These are phyloP conservation scores for Napeogenes sylphis DNA, from an alignment of 2,888 invertebrate genomes.

Conservation along the genomic window DNA sequence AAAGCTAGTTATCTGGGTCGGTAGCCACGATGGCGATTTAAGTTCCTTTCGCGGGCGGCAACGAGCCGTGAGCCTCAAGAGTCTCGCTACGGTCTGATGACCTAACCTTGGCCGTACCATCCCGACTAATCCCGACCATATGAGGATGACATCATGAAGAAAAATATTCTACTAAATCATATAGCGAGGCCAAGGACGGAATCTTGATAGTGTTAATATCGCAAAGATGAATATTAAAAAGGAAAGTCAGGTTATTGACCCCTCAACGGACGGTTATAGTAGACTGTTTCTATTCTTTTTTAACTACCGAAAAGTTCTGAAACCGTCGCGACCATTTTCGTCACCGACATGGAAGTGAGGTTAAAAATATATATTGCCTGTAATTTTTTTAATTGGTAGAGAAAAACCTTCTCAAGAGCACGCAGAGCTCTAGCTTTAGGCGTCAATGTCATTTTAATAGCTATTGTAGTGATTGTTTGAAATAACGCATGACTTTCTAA, in stretches of 20 bases:
- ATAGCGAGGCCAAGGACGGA: conserved; percentile 58
- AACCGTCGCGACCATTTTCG: conserved; percentile 46
- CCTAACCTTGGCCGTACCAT: conserved; percentile 67
- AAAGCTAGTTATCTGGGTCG: conserved; percentile 64
- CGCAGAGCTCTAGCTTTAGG: conserved; percentile 34
- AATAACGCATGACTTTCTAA: conserved; percentile 51
- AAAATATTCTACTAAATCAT: conserved; percentile 45
- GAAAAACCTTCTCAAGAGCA: conserved; percentile 42
- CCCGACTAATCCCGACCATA: conserved; percentile 57
- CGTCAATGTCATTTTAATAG: conserved; percentile 45
- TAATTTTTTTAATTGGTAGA: conserved; percentile 38
- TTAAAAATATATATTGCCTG: conserved; percentile 22
- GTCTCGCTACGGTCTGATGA: conserved; percentile 65
- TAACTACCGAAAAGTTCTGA: conserved; percentile 52
- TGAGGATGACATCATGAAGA: conserved; percentile 65
- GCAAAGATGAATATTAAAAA: conserved; percentile 59
- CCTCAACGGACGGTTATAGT: conserved; percentile 49
- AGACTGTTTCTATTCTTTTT: conserved; percentile 54
- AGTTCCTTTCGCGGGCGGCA: conserved; percentile 62
- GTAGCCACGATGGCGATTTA: conserved; percentile 45
- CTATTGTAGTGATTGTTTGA: conserved; percentile 45
- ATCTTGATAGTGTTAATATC: conserved; percentile 51
- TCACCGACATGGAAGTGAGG: conserved; percentile 38
- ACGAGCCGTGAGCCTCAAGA: conserved; percentile 64
- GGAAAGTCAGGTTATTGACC: conserved; percentile 69